phyloP scores from a whole-genome alignment of 2,888 invertebrate genomes.

The Drosophila cracens region DNA sequence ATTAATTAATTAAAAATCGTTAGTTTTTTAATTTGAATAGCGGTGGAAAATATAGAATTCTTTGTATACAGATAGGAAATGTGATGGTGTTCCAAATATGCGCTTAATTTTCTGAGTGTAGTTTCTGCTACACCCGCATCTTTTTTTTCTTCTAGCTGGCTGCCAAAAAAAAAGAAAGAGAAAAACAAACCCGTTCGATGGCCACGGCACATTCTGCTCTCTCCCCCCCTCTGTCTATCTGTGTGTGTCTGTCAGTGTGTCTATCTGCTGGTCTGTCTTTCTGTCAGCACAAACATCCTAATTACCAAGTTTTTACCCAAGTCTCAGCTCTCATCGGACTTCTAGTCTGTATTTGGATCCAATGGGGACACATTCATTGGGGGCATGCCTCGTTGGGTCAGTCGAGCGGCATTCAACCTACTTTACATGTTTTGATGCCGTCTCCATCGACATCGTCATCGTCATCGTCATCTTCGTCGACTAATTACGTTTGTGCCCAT shows the following conservation, averaged over 20 bases:
- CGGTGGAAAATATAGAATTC: background rate
- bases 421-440: constrained; percentile 77
- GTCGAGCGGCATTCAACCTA: constrained; percentile 65
- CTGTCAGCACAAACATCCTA: constrained; percentile 77
- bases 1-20: background rate
- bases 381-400: constrained; percentile 65
- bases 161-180: constrained; percentile 2
- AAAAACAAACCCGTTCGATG: constrained; percentile 46
- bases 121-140: constrained; percentile 1
- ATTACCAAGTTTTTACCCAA: constrained; percentile 75
- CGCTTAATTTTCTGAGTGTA: background rate
- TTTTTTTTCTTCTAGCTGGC: constrained; percentile 5
- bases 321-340: constrained; percentile 37
- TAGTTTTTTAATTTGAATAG: background rate
- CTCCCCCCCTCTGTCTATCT: background rate
- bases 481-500: constrained; percentile 76
- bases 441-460: constrained; percentile 25
- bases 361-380: constrained; percentile 35
- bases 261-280: constrained; percentile 34
- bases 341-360: constrained; percentile 14
- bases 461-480: constrained; percentile 46
- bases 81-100: background rate
- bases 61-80: background rate
- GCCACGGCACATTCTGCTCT: constrained; percentile 17
- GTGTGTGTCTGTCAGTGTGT: constrained; percentile 15